Conservation (phyloP, 2,113 vertebrate genomes). For the Apaloderma vittatum region DNA sequence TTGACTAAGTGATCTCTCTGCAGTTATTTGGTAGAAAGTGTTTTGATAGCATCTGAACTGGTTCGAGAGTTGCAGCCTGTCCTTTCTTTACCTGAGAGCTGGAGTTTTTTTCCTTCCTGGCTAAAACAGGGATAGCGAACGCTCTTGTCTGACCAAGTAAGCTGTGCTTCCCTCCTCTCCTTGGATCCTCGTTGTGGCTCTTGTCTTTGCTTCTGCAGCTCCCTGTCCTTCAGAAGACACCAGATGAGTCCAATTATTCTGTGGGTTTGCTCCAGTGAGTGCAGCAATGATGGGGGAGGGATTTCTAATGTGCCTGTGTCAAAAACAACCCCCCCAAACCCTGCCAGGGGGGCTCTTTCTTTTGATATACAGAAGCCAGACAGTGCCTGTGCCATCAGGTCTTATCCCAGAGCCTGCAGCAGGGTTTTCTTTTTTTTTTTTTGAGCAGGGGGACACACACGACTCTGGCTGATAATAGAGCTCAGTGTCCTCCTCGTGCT, state of each 20-base stretch:
- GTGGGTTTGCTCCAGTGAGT: neutral
- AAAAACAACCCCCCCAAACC: neutral
- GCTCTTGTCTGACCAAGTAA: neutral
- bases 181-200: neutral
- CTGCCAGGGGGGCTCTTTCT: neutral
- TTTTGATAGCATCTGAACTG: neutral
- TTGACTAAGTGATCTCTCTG: neutral
- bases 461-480: no score
- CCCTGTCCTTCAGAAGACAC: neutral
- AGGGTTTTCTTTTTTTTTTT: neutral
- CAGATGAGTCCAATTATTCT: accelerated
- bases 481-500: neutral
- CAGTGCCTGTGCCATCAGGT: neutral
- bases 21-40: neutral
- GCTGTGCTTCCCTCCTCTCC: neutral
- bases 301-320: neutral
- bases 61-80: neutral
- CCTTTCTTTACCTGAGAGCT: neutral
- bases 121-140: neutral
- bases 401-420: neutral
- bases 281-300: neutral
- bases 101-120: neutral
- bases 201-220: neutral
- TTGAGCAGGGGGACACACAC: neutral
- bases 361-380: neutral